phyloP scores from a whole-genome alignment of 2,113 vertebrate genomes.

The Labrus mixtus region DNA sequence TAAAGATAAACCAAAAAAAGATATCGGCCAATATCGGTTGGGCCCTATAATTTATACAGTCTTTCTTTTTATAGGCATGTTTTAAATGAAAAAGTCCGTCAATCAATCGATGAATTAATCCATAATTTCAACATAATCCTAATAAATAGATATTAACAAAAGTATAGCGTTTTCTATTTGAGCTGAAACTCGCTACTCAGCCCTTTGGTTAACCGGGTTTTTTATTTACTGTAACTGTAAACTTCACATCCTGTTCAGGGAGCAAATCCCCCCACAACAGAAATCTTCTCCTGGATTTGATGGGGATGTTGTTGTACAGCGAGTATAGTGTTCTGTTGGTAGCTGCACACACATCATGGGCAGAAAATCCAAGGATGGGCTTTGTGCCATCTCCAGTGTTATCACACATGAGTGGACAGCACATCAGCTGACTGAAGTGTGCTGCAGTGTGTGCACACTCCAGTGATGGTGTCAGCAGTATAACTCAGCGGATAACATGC shows the following conservation, averaged over 20 bases:
- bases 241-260: not conserved
- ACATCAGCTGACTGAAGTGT: slow-evolving; percentile 47
- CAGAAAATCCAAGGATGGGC: slow-evolving; percentile 32
- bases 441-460: slow-evolving; percentile 35
- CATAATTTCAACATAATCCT: too few relatives aligned
- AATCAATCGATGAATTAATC: too few relatives aligned
- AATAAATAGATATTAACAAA: too few relatives aligned
- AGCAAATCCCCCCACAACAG: not conserved
- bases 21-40: too few relatives aligned
- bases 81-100: too few relatives aligned
- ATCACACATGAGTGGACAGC: slow-evolving; percentile 58
- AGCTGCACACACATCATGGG: slow-evolving; percentile 40
- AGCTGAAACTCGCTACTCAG: not conserved
- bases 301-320: slow-evolving; percentile 42
- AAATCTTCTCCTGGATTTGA: slow-evolving; percentile 28
- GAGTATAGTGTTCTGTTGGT: slow-evolving; percentile 28
- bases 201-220: not conserved
- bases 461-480: slow-evolving; percentile 45
- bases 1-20: too few relatives aligned
- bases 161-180: too few relatives aligned
- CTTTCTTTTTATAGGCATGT: too few relatives aligned
- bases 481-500: slow-evolving; percentile 44
- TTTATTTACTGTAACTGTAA: slow-evolving; percentile 6
- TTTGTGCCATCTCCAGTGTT: slow-evolving; percentile 45
- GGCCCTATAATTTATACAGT: too few relatives aligned